Evolutionary conservation across 2,888 invertebrate species (phyloP).

Genomic region (Synanthedon myopaeformis): DNA sequence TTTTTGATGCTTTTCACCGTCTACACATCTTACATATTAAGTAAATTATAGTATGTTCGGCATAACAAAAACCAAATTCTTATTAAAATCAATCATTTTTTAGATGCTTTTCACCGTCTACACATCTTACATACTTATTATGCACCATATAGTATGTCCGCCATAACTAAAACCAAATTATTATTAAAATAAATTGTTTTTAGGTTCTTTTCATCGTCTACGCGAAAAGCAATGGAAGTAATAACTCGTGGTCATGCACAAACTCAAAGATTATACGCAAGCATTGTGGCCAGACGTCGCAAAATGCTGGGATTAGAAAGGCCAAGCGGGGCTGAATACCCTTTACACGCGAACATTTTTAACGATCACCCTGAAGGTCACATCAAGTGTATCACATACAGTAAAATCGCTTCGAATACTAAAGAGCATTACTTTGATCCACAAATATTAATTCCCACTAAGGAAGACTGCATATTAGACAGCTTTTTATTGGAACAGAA

Average conservation of each 20-base stretch:
- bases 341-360: slow-evolving; percentile 34
- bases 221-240: slow-evolving; percentile 72
- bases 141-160: neutral
- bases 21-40: too few species aligned
- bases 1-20: too few species aligned
- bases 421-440: slow-evolving; percentile 58
- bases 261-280: slow-evolving; percentile 79
- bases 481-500: slow-evolving; percentile 75
- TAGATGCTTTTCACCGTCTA: too few species aligned
- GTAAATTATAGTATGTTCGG: too few species aligned
- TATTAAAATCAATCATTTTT: too few species aligned
- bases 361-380: slow-evolving; percentile 47
- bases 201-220: slow-evolving; percentile 74
- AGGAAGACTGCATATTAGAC: slow-evolving; percentile 72
- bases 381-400: slow-evolving; percentile 56
- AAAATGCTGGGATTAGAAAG: slow-evolving; percentile 32
- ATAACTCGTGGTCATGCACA: slow-evolving; percentile 77
- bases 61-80: too few species aligned
- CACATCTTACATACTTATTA: too few species aligned
- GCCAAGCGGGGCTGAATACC: slow-evolving; percentile 36
- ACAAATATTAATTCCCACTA: slow-evolving; percentile 36
- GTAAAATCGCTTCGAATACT: slow-evolving; percentile 33
- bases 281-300: slow-evolving; percentile 72
- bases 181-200: slow-evolving; percentile 5
- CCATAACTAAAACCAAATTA: slow-evolving; percentile 18